phyloP scores from a whole-genome alignment of 2,113 vertebrate genomes.

The Corvus cornix region DNA sequence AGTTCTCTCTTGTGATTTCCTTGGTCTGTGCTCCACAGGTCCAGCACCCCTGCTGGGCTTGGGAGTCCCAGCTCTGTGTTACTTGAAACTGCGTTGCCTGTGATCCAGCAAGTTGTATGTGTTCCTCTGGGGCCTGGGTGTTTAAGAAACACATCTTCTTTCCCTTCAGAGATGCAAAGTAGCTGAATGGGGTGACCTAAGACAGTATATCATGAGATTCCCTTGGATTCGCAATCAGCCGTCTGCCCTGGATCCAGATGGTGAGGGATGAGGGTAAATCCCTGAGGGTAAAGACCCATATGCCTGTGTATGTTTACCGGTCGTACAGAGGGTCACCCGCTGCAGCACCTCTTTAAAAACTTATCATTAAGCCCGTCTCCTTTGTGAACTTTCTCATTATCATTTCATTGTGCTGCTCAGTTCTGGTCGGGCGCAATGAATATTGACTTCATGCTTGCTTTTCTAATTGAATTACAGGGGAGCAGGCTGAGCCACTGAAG shows the following conservation, averaged over 20 bases:
- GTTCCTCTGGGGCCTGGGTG: background rate
- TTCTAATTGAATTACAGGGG: slow-evolving; percentile 81
- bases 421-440: slow-evolving; percentile 65
- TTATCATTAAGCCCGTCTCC: slow-evolving; percentile 59
- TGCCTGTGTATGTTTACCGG: slow-evolving; percentile 49
- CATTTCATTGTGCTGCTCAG: slow-evolving; percentile 74
- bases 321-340: slow-evolving; percentile 52
- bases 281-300: slow-evolving; percentile 53
- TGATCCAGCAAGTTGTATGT: background rate
- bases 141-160: slow-evolving; percentile 35
- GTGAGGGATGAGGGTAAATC: slow-evolving; percentile 36
- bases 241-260: slow-evolving; percentile 72
- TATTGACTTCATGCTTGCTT: slow-evolving; percentile 82
- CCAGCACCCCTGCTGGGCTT: background rate
- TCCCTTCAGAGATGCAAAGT: background rate
- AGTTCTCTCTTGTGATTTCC: background rate
- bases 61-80: background rate
- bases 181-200: background rate
- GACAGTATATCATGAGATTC: slow-evolving; percentile 47
- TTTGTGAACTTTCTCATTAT: slow-evolving; percentile 78
- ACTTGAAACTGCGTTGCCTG: background rate
- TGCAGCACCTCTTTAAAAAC: slow-evolving; percentile 70
- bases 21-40: background rate
- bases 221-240: slow-evolving; percentile 47
- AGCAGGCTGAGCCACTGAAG: slow-evolving; percentile 60